Conservation (phyloP, 2,888 invertebrate genomes). For the Dexiosoma caninum region DNA sequence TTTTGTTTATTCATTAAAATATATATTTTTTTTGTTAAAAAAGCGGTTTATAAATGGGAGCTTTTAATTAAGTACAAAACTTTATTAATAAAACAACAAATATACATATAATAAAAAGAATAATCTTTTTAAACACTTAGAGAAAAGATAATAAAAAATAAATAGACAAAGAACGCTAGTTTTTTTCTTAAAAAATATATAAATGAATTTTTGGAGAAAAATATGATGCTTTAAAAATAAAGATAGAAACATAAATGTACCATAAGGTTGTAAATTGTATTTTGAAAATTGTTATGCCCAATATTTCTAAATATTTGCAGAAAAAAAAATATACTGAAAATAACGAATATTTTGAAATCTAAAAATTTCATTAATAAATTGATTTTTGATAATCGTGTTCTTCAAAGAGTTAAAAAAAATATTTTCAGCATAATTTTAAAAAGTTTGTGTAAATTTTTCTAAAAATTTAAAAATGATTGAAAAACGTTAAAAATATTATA, state of each 20-base stretch:
- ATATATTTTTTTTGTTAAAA: slow-evolving; percentile 11
- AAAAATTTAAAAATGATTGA: neutral
- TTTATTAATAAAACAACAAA: slow-evolving; percentile 63
- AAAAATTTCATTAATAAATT: too few species aligned
- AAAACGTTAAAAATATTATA: too few species aligned
- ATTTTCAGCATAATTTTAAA: too few species aligned
- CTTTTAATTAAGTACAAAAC: slow-evolving; percentile 40
- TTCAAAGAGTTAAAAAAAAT: too few species aligned
- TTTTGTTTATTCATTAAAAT: slow-evolving; percentile 9
- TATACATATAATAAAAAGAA: slow-evolving; percentile 61
- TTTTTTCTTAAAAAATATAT: neutral
- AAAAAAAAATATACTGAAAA: too few species aligned
- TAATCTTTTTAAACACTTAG: slow-evolving; percentile 63
- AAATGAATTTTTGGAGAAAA: neutral
- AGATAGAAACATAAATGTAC: too few species aligned
- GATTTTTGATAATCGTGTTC: too few species aligned
- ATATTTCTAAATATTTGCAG: too few species aligned
- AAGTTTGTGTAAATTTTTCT: neutral
- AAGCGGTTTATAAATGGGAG: slow-evolving; percentile 26
- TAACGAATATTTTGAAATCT: too few species aligned
- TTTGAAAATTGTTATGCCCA: too few species aligned
- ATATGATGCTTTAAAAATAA: too few species aligned
- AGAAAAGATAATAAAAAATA: slow-evolving; percentile 24
- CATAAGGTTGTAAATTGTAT: too few species aligned
- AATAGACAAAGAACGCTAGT: slow-evolving; percentile 30